These are phyloP conservation scores for Xyliphius kryptos DNA, from an alignment of 2,113 vertebrate genomes.

Conservation along the genomic window DNA sequence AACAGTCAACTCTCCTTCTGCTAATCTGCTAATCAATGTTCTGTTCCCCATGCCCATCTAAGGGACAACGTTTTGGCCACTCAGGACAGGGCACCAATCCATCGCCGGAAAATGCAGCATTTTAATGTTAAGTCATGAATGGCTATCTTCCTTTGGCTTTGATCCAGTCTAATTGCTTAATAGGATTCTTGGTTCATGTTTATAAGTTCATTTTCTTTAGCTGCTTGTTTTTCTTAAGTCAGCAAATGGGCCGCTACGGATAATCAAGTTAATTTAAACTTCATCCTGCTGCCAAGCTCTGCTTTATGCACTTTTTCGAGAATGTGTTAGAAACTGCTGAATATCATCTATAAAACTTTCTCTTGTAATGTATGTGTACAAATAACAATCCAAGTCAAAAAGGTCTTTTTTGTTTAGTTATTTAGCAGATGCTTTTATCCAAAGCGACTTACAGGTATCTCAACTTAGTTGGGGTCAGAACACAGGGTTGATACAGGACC, in stretches of 20 bases:
- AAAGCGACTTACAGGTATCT: too few relatives aligned
- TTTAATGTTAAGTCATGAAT: constrained; percentile 7
- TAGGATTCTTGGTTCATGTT: not conserved
- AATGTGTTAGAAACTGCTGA: constrained; percentile 6
- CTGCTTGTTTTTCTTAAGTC: constrained; percentile 18
- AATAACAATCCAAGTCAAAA: too few relatives aligned
- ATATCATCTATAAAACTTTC: not conserved
- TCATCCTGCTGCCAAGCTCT: constrained; percentile 2
- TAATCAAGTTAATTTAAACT: constrained; percentile 28
- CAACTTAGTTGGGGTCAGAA: too few relatives aligned
- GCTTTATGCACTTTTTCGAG: not conserved
- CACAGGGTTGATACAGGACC: too few relatives aligned
- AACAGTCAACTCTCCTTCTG: too few relatives aligned
- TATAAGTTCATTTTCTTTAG: not conserved
- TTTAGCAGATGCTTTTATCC: too few relatives aligned
- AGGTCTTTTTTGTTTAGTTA: too few relatives aligned
- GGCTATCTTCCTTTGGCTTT: constrained; percentile 8
- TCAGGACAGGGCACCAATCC: too few relatives aligned
- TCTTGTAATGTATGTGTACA: not conserved
- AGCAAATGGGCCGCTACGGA: constrained; percentile 11
- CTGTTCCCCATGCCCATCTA: too few relatives aligned
- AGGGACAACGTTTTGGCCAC: too few relatives aligned
- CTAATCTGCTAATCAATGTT: too few relatives aligned
- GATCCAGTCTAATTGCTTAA: constrained; percentile 8
- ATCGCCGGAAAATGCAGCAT: too few relatives aligned